These are phyloP conservation scores for Iguana delicatissima DNA, from an alignment of 2,797 vertebrate species.

Conservation along the genomic window DNA sequence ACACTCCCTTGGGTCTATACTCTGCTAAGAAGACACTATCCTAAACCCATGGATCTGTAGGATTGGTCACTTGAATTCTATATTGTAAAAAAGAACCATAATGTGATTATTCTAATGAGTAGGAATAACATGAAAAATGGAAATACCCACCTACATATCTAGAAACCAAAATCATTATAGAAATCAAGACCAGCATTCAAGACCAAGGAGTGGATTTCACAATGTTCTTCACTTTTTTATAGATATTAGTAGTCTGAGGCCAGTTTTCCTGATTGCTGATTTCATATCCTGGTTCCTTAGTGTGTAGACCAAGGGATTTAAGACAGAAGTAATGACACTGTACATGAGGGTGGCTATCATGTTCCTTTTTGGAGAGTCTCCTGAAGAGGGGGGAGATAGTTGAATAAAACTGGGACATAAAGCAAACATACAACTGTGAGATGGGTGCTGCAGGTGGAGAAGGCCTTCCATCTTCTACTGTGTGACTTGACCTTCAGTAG, in stretches of 20 bases:
- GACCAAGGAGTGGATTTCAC: background rate
- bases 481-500: slow-evolving; percentile 55
- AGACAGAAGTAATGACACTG: slow-evolving; percentile 60
- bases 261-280: slow-evolving; percentile 45
- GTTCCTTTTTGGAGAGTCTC: slow-evolving; percentile 55
- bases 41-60: no score
- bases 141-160: background rate
- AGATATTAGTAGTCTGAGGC: background rate
- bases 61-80: no score
- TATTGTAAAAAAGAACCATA: no score
- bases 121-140: background rate
- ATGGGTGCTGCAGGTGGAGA: slow-evolving; percentile 68
- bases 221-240: background rate
- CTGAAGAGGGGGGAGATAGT: slow-evolving; percentile 61
- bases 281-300: slow-evolving; percentile 69
- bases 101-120: background rate
- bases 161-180: background rate
- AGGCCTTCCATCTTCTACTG: slow-evolving; percentile 55
- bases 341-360: slow-evolving; percentile 62
- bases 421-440: slow-evolving; percentile 65
- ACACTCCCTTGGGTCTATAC: no score
- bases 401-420: slow-evolving; percentile 67
- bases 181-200: background rate
- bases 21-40: no score
- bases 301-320: slow-evolving; percentile 68